Evolutionary conservation across 2,888 invertebrate species (phyloP).

Genomic region (Carpatolechia fugitivella): DNA sequence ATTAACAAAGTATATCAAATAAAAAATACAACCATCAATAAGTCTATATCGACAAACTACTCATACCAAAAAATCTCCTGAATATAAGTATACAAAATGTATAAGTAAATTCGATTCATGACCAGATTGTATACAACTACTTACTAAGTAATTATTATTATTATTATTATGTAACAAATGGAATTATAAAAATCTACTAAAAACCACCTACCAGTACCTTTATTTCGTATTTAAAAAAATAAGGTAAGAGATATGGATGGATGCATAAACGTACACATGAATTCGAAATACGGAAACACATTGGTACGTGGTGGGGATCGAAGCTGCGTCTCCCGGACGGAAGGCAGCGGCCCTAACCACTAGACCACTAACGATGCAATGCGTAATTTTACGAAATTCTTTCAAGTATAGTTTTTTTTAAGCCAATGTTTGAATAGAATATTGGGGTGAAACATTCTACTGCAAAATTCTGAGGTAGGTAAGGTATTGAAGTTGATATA

Average conservation of each 20-base stretch:
- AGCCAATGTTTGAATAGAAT: background rate
- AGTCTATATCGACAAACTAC: constrained; percentile 32
- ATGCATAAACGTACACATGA: too few species aligned
- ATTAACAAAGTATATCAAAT: constrained; percentile 18
- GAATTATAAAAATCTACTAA: too few species aligned
- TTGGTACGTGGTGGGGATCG: too few species aligned
- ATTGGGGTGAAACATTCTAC: background rate
- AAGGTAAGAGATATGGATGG: too few species aligned
- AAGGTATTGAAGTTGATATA: constrained; percentile 23
- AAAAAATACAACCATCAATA: constrained; percentile 22
- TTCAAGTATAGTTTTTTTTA: background rate
- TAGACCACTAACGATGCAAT: too few species aligned
- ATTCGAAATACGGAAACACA: too few species aligned
- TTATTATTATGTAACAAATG: too few species aligned
- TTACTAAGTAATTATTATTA: background rate
- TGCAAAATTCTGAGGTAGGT: too few species aligned
- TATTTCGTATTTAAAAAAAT: too few species aligned
- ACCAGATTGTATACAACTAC: constrained; percentile 21
- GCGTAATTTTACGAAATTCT: background rate
- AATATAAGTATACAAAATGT: constrained; percentile 8
- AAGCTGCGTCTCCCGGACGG: too few species aligned
- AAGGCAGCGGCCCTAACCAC: too few species aligned
- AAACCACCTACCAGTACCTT: too few species aligned
- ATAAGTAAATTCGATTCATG: constrained; percentile 17
- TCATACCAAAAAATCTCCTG: constrained; percentile 20